A percentile compares a stretch with the other conserved stretches of the same genome.
Evolutionary conservation across 2,113 vertebrate species (phyloP).

Genomic region (Urocynchramus pylzowi): DNA sequence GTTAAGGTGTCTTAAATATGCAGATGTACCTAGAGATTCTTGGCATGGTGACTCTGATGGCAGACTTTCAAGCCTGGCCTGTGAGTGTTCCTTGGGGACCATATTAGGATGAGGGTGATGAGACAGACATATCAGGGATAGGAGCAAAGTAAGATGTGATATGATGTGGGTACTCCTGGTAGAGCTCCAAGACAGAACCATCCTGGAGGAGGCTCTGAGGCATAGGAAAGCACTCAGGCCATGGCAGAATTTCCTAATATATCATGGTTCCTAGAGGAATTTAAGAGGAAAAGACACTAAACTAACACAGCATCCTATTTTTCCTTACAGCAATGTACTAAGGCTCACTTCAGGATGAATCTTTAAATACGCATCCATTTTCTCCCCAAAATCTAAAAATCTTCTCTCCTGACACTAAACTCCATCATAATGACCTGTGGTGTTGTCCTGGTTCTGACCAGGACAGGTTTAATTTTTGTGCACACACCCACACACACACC

Average conservation of each 20-base stretch:
- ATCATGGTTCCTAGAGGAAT: background rate
- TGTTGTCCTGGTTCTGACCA: background rate
- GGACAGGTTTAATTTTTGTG: background rate
- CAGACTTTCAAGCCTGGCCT: background rate
- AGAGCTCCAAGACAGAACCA: background rate
- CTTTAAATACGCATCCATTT: background rate
- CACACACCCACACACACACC: no score
- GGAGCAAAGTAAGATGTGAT: background rate
- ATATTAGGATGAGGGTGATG: background rate
- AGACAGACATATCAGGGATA: background rate
- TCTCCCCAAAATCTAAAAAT: background rate
- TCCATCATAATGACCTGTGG: background rate
- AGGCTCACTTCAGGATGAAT: background rate
- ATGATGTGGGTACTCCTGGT: background rate
- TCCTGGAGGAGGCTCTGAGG: background rate
- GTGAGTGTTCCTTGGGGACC: background rate
- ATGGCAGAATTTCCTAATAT: background rate
- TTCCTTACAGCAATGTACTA: background rate
- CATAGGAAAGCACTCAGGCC: background rate
- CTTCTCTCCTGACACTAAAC: background rate
- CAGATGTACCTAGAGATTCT: background rate
- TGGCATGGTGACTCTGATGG: background rate
- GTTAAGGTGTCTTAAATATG: background rate
- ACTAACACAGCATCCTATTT: background rate
- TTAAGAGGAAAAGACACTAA: background rate